These are phyloP conservation scores for Takifugu bimaculatus DNA, from an alignment of 2,113 vertebrate species.

Conservation along the genomic window DNA sequence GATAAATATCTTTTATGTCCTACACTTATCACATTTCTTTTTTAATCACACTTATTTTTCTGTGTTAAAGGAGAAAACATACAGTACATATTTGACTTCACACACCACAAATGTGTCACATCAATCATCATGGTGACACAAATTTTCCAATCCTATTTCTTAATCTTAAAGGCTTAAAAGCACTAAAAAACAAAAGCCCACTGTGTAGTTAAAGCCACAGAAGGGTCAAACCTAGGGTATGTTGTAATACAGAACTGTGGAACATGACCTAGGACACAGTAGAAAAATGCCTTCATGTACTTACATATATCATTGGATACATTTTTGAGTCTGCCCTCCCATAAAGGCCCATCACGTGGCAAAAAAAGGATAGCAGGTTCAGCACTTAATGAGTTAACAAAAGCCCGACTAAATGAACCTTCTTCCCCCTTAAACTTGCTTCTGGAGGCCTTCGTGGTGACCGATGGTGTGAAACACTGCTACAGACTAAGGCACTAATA, in stretches of 20 bases:
- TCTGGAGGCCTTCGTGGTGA: conserved; percentile 40
- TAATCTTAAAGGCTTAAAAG: conserved; percentile 34
- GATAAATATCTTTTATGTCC: conserved; percentile 70
- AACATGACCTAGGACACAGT: conserved; percentile 66
- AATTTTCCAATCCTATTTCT: conserved; percentile 49
- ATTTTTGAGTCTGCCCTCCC: conserved; percentile 24
- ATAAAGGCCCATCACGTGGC: conserved; percentile 39
- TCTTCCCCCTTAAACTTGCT: conserved; percentile 10
- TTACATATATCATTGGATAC: conserved; percentile 18
- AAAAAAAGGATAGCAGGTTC: conserved; percentile 26
- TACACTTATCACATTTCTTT: conserved; percentile 47
- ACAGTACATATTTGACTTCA: conserved; percentile 53
- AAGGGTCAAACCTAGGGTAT: conserved; percentile 20
- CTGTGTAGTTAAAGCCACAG: conserved; percentile 25
- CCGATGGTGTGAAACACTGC: conserved; percentile 44
- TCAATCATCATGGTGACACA: conserved; percentile 49
- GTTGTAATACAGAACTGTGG: conserved; percentile 48
- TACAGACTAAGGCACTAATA: conserved; percentile 76
- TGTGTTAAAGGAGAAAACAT: conserved; percentile 27
- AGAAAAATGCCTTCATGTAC: conserved; percentile 57
- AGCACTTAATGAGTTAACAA: conserved; percentile 41
- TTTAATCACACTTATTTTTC: conserved; percentile 38
- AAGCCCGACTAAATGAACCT: conserved; percentile 32
- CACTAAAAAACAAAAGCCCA: conserved; percentile 34
- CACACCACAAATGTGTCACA: conserved; percentile 49